These are phyloP conservation scores for Promerops cafer DNA, from an alignment of 2,113 vertebrate species.

Conservation along the genomic window DNA sequence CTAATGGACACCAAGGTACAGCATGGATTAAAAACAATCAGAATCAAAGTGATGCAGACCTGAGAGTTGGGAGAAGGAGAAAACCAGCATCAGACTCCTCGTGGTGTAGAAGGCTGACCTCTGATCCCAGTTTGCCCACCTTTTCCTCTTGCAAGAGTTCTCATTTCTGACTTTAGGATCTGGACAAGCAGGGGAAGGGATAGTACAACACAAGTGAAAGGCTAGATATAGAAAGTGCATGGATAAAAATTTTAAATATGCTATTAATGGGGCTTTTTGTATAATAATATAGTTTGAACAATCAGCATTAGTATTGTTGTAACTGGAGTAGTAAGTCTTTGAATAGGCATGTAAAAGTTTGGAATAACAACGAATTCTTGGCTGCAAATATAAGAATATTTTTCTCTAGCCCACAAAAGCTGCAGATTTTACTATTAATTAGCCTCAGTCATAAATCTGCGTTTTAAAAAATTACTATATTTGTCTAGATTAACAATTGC, in stretches of 20 bases:
- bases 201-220: not conserved
- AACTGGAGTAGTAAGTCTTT: not conserved
- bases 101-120: not conserved
- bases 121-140: not conserved
- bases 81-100: not conserved
- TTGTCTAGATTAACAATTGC: not conserved
- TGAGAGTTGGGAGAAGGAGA: not conserved
- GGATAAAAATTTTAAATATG: not conserved
- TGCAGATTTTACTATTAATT: not conserved
- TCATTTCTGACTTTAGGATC: not conserved
- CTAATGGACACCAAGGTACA: not conserved
- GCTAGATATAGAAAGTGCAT: rapidly evolving
- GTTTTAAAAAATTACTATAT: not conserved
- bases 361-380: not conserved
- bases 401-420: not conserved
- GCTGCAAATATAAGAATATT: not conserved
- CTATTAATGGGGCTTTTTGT: not conserved
- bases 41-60: not conserved
- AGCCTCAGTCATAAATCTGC: not conserved
- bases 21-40: not conserved
- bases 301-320: not conserved
- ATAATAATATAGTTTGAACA: not conserved
- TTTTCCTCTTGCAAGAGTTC: not conserved
- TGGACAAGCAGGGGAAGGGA: not conserved
- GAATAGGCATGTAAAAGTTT: not conserved